These are phyloP conservation scores for Magallana nippona DNA, from an alignment of 2,888 invertebrate genomes.

Conservation along the genomic window DNA sequence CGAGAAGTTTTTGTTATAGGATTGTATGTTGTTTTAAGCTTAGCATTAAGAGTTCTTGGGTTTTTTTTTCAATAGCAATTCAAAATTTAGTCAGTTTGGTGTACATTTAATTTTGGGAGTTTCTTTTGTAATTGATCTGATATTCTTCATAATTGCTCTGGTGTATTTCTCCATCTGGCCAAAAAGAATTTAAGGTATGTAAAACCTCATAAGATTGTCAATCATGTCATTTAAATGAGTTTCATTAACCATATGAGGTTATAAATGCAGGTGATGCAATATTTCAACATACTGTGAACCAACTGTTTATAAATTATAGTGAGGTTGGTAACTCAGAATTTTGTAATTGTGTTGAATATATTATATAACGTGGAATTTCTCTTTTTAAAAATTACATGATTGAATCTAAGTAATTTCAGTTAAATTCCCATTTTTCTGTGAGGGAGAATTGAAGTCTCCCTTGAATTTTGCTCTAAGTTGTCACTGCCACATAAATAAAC, in stretches of 20 bases:
- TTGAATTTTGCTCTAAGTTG: not conserved
- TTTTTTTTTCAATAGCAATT: not conserved
- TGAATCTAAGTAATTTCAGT: not conserved
- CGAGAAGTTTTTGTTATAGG: not conserved
- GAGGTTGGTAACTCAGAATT: too few species aligned
- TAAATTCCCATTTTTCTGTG: not conserved
- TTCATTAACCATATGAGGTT: too few species aligned
- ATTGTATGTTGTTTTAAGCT: not conserved
- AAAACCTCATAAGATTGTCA: not conserved
- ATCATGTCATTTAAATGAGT: too few species aligned
- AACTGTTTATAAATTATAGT: too few species aligned
- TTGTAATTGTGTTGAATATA: not conserved
- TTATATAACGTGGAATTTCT: not conserved
- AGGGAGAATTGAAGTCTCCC: not conserved
- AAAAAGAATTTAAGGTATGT: conserved; percentile 7
- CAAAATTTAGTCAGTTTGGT: not conserved
- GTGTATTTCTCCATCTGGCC: not conserved
- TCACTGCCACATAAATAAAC: not conserved
- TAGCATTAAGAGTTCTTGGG: not conserved
- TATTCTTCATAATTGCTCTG: not conserved
- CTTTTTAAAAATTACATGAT: not conserved
- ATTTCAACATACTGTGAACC: too few species aligned
- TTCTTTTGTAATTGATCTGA: conserved; percentile 10
- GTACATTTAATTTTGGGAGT: not conserved
- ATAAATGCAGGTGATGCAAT: too few species aligned